Evolutionary conservation across 2,888 invertebrate species (phyloP).

Genomic region (Stenodema calcarata): DNA sequence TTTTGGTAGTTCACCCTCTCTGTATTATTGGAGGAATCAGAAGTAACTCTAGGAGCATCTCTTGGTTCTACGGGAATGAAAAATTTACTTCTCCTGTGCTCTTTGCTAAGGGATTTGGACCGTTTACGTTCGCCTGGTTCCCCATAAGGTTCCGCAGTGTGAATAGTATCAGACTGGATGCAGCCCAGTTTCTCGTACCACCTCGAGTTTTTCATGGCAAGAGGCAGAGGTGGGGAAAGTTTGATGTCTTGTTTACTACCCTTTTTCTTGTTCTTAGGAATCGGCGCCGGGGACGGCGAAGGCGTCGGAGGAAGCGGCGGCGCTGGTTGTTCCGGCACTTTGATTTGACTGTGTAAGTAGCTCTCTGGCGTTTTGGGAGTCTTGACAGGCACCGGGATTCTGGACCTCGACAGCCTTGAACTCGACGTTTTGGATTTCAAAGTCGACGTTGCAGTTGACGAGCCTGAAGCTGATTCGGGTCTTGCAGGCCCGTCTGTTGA

Average conservation of each 20-base stretch:
- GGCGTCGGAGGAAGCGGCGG: not conserved
- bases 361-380: not conserved
- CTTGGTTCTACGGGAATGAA: not conserved
- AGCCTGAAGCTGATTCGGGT: not conserved
- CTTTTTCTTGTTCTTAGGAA: not conserved
- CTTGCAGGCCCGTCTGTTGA: not conserved
- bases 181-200: constrained; percentile 26
- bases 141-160: constrained; percentile 6
- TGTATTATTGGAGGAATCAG: not conserved
- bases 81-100: constrained; percentile 11
- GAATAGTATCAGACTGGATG: not conserved
- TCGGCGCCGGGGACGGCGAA: not conserved
- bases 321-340: not conserved
- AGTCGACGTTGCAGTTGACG: not conserved
- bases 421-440: not conserved
- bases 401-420: not conserved
- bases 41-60: not conserved
- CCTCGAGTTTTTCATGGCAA: not conserved
- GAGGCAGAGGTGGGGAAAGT: not conserved
- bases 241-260: not conserved
- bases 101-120: not conserved
- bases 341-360: not conserved
- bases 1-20: too few species aligned
- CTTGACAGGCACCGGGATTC: constrained; percentile 6
- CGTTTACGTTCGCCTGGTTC: not conserved